Evolutionary conservation across 1,140 invertebrate species (phyloP).

Genomic region (Drosophila tani): DNA sequence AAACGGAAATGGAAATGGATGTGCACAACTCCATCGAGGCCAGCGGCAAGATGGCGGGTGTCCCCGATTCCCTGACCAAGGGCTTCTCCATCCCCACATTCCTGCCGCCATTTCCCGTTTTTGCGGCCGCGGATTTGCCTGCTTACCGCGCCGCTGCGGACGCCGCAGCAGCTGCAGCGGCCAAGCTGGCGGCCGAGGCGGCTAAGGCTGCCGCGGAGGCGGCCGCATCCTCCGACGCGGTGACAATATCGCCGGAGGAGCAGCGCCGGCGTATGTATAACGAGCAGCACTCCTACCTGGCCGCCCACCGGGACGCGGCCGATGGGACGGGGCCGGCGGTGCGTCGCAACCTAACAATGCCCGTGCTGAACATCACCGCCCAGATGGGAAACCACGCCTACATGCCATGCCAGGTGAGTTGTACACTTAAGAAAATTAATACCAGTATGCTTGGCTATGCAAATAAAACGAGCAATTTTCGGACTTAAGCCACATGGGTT

Average conservation of each 20-base stretch:
- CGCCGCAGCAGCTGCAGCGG: slow-evolving; percentile 55
- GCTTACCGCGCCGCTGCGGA: slow-evolving; percentile 73
- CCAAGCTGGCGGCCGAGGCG: slow-evolving; percentile 31
- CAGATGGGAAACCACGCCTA: slow-evolving; percentile 94
- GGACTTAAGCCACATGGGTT: not conserved
- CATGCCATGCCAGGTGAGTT: slow-evolving; percentile 92
- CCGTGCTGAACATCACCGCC: slow-evolving; percentile 90
- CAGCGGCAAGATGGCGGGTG: slow-evolving; percentile 34
- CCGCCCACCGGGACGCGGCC: slow-evolving; percentile 52
- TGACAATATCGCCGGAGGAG: slow-evolving; percentile 67
- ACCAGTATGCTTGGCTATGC: not conserved
- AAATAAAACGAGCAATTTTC: too few species aligned
- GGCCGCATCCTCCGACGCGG: slow-evolving; percentile 51
- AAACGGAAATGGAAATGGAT: slow-evolving; percentile 76
- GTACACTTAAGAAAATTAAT: not conserved
- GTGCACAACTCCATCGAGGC: slow-evolving; percentile 69
- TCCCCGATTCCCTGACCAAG: slow-evolving; percentile 72
- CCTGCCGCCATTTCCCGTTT: slow-evolving; percentile 78
- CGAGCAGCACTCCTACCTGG: slow-evolving; percentile 75
- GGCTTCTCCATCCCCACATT: slow-evolving; percentile 83
- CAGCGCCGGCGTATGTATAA: slow-evolving; percentile 67
- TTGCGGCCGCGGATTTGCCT: slow-evolving; percentile 78
- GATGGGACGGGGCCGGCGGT: slow-evolving; percentile 36
- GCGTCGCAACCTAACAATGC: slow-evolving; percentile 72
- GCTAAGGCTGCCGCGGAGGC: slow-evolving; percentile 20